Conservation (phyloP, 2,888 invertebrate species). For the Tiliacea citrago region DNA sequence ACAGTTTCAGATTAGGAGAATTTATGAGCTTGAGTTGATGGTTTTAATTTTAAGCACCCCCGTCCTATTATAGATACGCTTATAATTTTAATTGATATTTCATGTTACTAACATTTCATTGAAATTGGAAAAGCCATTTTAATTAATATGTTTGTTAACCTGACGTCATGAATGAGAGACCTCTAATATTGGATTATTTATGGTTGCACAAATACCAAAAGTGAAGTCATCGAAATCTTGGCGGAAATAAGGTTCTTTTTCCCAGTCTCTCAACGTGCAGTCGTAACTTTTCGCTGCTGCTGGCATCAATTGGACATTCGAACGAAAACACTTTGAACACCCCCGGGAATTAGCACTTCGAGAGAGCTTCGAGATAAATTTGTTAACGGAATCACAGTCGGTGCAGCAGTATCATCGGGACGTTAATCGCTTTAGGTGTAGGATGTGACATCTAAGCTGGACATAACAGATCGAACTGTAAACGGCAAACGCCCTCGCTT, state of each 20-base stretch:
- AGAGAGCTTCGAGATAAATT: constrained; percentile 27
- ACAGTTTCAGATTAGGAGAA: background rate
- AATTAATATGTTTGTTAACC: background rate
- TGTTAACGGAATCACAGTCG: constrained; percentile 39
- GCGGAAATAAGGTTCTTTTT: background rate
- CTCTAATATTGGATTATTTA: background rate
- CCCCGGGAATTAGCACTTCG: constrained; percentile 3
- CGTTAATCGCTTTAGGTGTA: constrained; percentile 30
- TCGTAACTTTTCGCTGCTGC: background rate
- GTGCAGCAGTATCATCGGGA: constrained; percentile 21
- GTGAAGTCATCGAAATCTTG: background rate
- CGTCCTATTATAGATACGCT: background rate
- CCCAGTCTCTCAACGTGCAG: background rate
- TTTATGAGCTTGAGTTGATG: too few relatives aligned
- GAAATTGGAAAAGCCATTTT: constrained; percentile 10
- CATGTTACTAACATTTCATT: background rate
- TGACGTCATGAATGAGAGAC: background rate
- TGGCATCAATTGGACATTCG: background rate
- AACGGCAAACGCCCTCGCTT: constrained; percentile 1
- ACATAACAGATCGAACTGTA: constrained; percentile 24
- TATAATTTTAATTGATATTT: constrained; percentile 17
- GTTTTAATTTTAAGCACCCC: too few relatives aligned
- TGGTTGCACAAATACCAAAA: background rate
- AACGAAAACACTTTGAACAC: constrained; percentile 8
- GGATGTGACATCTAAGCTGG: constrained; percentile 14